Base-by-base conservation (phyloP, 2,797 vertebrate species). In the Salmo trutta region DNA sequence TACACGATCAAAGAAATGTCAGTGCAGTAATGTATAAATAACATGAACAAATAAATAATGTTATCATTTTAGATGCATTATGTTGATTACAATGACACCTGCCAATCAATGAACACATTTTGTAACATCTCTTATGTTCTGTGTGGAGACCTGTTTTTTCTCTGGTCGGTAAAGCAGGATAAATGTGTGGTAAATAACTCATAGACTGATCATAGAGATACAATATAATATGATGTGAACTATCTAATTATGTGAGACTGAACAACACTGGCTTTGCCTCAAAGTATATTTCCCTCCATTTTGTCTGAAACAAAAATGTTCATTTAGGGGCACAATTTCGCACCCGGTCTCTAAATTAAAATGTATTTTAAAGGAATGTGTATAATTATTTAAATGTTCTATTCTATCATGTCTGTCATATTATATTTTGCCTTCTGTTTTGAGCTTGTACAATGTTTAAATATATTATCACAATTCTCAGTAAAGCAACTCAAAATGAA, bases 401-500 rank as follows among this genome's bases (percentile, higher is more conserved):
- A 8, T 29, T 67, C 29, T 15, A 31, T 33, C 64, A 24, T 67
- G 8, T 56, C 10, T 64, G 21, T 1, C 24, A 24, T 27, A 21
- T 27, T 24, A 24, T 24, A 64, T 64, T 21, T 62, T n/a, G 59
- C 10, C 59, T 8, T 10, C 8, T 24, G n/a, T 54, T 59, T n/a
- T 85, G 84, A 79, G 89, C 84, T 82, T 79, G 80, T 77, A 17
- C 17, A 64, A 47, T 67, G 53, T 82, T 82, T 71, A 78, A 51
- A 90, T 81, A 74, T 74, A 82, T 5, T 75, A 85, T 89, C 90
- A 87, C 77, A 90, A 91, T 85, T 88, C 83, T 84, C 85, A 83
- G 75, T 79, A 62, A 87, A 90, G 88, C 83, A 83, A 91, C 90
- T 91, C 16, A 56, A 72, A 53, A 41, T 29, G n/a, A 54, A 53